Conservation (phyloP, 2,797 vertebrate species). For the Zenarchopterus dispar region DNA sequence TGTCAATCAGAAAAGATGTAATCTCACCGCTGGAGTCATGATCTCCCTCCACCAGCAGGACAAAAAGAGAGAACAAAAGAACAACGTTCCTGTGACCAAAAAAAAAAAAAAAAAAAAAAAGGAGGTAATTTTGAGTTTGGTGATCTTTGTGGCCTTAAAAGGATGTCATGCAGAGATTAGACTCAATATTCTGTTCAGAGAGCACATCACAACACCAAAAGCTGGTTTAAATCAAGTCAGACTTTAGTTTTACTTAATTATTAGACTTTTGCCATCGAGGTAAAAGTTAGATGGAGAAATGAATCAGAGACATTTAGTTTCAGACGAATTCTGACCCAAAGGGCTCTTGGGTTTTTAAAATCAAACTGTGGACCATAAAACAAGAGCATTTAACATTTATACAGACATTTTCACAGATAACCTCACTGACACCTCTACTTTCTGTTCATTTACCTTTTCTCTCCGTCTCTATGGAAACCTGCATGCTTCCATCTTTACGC, state of each 20-base stretch:
- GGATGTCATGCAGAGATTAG: not conserved
- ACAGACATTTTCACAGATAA: not conserved
- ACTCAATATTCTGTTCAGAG: not conserved
- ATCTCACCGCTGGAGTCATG: constrained; percentile 66
- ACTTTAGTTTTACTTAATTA: too few species aligned
- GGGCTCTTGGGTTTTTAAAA: too few species aligned
- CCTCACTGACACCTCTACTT: not conserved
- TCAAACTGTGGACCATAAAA: too few species aligned
- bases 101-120: constrained; percentile 25
- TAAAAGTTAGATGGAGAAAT: not conserved
- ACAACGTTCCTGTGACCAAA: constrained; percentile 66
- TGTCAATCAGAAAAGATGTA: not conserved
- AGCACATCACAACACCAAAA: too few species aligned
- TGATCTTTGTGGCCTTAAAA: not conserved
- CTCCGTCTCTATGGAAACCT: not conserved
- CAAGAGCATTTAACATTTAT: not conserved
- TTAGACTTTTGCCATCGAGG: not conserved
- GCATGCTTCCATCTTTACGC: not conserved
- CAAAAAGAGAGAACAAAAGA: constrained; percentile 68
- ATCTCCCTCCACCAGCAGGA: constrained; percentile 75
- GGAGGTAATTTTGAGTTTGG: constrained; percentile 16
- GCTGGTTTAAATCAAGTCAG: too few species aligned
- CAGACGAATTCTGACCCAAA: too few species aligned
- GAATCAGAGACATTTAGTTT: too few species aligned
- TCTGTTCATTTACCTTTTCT: not conserved